phyloP scores from a whole-genome alignment of 2,113 vertebrate genomes.

The Dasypus novemcinctus region DNA sequence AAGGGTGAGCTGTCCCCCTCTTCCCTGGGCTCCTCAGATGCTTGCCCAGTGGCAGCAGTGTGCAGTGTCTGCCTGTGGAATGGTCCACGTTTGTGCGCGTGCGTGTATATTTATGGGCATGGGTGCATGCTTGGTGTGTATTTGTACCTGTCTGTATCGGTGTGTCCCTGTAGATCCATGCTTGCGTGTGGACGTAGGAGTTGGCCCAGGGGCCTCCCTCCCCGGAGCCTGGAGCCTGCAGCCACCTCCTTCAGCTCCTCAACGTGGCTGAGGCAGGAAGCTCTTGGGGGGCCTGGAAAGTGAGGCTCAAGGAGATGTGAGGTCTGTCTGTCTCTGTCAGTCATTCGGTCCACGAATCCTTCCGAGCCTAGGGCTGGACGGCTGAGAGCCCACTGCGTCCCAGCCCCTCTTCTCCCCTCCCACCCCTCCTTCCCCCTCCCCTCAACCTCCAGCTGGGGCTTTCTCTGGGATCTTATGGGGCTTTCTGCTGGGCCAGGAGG shows the following conservation, averaged over 20 bases:
- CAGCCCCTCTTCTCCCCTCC: neutral
- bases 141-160: slow-evolving; percentile 56
- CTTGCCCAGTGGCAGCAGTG: neutral
- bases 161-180: slow-evolving; percentile 56
- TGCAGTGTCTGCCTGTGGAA: slow-evolving; percentile 35
- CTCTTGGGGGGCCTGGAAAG: neutral
- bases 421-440: neutral
- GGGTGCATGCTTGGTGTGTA: slow-evolving; percentile 76
- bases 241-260: neutral
- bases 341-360: slow-evolving; percentile 55
- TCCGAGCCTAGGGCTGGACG: neutral
- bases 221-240: neutral
- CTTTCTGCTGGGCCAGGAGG: neutral
- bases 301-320: neutral
- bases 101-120: slow-evolving; percentile 74
- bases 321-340: slow-evolving; percentile 58
- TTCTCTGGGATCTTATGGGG: neutral
- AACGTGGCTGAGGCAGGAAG: neutral
- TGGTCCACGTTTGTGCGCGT: neutral
- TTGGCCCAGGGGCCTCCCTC: neutral
- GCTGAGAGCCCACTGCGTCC: neutral
- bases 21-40: neutral
- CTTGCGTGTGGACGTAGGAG: neutral
- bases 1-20: neutral
- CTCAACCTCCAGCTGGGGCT: neutral